phyloP scores from a whole-genome alignment of 2,797 vertebrate genomes.

The Choloepus didactylus region DNA sequence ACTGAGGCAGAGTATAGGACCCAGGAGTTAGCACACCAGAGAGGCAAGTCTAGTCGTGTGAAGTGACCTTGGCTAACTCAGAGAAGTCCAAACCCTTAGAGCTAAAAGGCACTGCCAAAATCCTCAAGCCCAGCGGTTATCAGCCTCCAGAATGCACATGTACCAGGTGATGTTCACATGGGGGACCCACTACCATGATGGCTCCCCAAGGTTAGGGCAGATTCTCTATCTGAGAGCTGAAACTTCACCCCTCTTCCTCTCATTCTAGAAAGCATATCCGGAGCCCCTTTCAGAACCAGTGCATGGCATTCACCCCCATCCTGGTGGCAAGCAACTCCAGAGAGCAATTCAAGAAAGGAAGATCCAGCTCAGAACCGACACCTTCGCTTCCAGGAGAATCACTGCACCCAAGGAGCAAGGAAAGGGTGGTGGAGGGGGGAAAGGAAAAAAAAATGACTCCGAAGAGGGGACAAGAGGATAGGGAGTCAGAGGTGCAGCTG shows the following conservation, averaged over 20 bases:
- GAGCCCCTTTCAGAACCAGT: constrained; percentile 95
- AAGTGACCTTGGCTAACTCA: not conserved
- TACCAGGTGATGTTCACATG: not conserved
- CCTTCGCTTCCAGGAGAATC: constrained; percentile 69
- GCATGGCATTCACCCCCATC: constrained; percentile 96
- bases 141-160: not conserved
- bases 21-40: not conserved
- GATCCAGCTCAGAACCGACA: constrained; percentile 64
- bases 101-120: not conserved
- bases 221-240: not conserved
- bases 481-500: constrained; percentile 55
- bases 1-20: not conserved
- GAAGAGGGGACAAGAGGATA: not conserved
- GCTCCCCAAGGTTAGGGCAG: not conserved
- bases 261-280: not conserved
- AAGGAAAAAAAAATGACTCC: not conserved
- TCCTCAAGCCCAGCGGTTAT: not conserved
- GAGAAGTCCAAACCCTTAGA: not conserved
- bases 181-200: not conserved
- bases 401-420: constrained; percentile 15
- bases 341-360: not conserved
- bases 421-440: not conserved
- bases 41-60: not conserved
- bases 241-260: constrained; percentile 3
- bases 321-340: constrained; percentile 31